These are phyloP conservation scores for Gallinago stenura DNA, from an alignment of 2,797 vertebrate genomes.

Conservation along the genomic window DNA sequence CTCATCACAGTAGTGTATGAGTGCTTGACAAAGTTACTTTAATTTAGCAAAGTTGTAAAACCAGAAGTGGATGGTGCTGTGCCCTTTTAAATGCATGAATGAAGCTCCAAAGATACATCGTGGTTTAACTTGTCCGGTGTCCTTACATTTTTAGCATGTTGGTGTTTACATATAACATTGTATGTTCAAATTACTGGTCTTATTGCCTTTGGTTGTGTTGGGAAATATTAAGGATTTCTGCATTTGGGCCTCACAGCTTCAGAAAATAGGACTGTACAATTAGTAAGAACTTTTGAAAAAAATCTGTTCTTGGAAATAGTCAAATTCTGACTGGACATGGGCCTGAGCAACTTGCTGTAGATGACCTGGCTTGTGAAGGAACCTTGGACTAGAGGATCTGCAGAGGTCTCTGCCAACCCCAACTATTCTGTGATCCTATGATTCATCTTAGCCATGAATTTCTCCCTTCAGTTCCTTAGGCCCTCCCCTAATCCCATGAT, in stretches of 20 bases:
- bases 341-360: neutral
- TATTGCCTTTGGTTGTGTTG: neutral
- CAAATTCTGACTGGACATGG: fast-evolving
- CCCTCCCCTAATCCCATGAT: neutral
- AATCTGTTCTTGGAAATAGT: neutral
- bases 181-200: neutral
- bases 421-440: neutral
- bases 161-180: neutral
- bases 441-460: neutral
- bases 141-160: neutral
- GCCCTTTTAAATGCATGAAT: neutral
- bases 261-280: neutral
- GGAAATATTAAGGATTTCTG: neutral
- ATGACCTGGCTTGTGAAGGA: neutral
- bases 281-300: neutral
- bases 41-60: neutral
- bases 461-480: neutral
- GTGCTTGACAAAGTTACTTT: neutral
- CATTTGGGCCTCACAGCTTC: neutral
- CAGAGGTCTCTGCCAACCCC: neutral
- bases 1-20: neutral
- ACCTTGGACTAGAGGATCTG: neutral
- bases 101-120: neutral
- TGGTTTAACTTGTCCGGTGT: neutral
- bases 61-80: neutral